Percentiles rank a stretch among this genome's conserved stretches.
phyloP scores from a whole-genome alignment of 2,113 vertebrate genomes.

The Diadophis punctatus region DNA sequence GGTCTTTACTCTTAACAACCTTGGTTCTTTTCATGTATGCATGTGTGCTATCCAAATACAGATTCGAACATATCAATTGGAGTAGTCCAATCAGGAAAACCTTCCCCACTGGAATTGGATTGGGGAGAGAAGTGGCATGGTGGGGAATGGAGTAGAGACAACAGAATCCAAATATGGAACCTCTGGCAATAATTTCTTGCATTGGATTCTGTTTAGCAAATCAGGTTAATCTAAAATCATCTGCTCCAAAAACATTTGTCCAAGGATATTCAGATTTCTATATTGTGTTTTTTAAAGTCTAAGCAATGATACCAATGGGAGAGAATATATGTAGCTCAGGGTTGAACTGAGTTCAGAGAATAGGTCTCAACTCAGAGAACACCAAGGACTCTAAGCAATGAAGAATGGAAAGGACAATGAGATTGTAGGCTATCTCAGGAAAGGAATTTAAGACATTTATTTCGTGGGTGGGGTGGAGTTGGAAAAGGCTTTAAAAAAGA shows the following conservation, averaged over 20 bases:
- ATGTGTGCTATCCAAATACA: not conserved
- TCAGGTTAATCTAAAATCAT: conserved; percentile 29
- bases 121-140: too few relatives aligned
- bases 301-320: not conserved
- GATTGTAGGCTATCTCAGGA: not conserved
- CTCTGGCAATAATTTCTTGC: not conserved
- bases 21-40: not conserved
- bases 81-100: not conserved
- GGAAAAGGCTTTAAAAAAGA: not conserved
- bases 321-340: too few relatives aligned
- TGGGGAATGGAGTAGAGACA: not conserved
- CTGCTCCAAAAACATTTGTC: rapidly evolving
- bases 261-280: not conserved
- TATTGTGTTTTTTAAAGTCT: conserved; percentile 27
- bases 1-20: not conserved
- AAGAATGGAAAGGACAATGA: not conserved
- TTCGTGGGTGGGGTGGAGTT: not conserved
- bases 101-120: not conserved
- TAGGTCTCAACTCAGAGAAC: too few relatives aligned
- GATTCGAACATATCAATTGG: not conserved
- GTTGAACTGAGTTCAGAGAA: too few relatives aligned
- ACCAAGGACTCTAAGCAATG: not conserved
- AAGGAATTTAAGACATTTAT: not conserved
- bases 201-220: not conserved
- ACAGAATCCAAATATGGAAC: not conserved